Evolutionary conservation across 2,113 vertebrate species (phyloP).

Genomic region (Ranitomeya variabilis): DNA sequence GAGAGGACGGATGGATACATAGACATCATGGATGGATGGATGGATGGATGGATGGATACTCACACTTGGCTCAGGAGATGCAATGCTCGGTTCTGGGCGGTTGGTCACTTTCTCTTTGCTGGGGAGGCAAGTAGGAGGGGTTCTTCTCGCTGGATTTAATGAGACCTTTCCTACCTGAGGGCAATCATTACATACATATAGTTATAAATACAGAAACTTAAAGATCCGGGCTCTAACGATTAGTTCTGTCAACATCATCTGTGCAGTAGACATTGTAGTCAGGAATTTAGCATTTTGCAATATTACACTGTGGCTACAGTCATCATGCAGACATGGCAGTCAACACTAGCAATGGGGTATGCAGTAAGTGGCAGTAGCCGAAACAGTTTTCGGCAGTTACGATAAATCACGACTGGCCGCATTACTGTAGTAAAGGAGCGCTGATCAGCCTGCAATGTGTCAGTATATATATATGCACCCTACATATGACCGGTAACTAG

Average conservation of each 20-base stretch:
- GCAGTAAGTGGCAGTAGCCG: neutral
- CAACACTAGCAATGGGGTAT: neutral
- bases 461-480: too few relatives aligned
- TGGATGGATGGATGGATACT: constrained; percentile 57
- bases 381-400: neutral
- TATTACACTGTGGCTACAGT: neutral
- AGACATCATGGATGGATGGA: neutral
- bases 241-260: neutral
- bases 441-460: too few relatives aligned
- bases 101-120: neutral
- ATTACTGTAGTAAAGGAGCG: neutral
- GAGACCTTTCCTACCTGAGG: constrained; percentile 83
- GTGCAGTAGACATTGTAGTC: neutral
- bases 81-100: accelerated
- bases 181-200: neutral
- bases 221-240: neutral
- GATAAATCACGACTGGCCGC: neutral
- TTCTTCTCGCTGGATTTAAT: constrained; percentile 75
- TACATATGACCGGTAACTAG: too few relatives aligned
- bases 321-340: neutral
- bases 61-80: constrained; percentile 65
- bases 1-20: neutral
- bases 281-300: neutral
- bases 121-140: constrained; percentile 68
- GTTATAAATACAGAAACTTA: neutral